Evolutionary conservation across 1,140 invertebrate genomes (phyloP).

Genomic region (Mylabris phalerata): DNA sequence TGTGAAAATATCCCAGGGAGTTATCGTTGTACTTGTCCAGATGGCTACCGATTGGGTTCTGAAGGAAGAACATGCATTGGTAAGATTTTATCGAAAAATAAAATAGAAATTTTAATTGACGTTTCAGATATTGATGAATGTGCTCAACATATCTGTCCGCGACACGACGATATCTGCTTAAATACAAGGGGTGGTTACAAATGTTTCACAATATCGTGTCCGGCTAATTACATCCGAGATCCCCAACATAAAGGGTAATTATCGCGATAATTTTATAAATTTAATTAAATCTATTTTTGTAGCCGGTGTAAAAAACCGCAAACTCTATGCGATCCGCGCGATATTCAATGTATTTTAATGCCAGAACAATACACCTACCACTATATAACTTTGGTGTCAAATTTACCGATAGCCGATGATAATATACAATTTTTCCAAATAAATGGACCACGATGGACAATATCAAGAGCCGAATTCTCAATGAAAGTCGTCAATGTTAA

Average conservation of each 20-base stretch:
- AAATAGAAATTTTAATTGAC: conserved; percentile 1
- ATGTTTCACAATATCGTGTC: conserved; percentile 82
- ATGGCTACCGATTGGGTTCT: conserved; percentile 66
- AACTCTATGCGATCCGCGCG: conserved; percentile 59
- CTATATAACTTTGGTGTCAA: conserved; percentile 83
- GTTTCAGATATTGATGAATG: conserved; percentile 84
- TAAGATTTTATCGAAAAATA: conserved; percentile 38
- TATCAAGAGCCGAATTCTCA: conserved; percentile 65
- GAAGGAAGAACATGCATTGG: conserved; percentile 71
- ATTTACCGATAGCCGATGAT: conserved; percentile 65
- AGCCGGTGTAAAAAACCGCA: conserved; percentile 74
- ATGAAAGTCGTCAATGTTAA: conserved; percentile 61
- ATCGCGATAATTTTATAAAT: background rate
- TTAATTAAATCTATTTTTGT: conserved; percentile 33
- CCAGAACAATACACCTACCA: conserved; percentile 84
- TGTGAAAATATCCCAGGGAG: conserved; percentile 84
- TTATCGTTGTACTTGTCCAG: conserved; percentile 79
- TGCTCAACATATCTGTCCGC: conserved; percentile 53
- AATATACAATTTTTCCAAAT: conserved; percentile 80
- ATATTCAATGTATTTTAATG: conserved; percentile 62
- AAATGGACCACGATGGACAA: conserved; percentile 63
- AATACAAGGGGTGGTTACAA: conserved; percentile 84
- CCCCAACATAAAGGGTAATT: conserved; percentile 67
- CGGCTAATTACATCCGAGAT: conserved; percentile 70
- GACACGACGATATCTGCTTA: conserved; percentile 72